Evolutionary conservation across 2,113 vertebrate species (phyloP), one percentile per base, ranked within the genome.

Genomic region (Oenanthe melanoleuca): DNA sequence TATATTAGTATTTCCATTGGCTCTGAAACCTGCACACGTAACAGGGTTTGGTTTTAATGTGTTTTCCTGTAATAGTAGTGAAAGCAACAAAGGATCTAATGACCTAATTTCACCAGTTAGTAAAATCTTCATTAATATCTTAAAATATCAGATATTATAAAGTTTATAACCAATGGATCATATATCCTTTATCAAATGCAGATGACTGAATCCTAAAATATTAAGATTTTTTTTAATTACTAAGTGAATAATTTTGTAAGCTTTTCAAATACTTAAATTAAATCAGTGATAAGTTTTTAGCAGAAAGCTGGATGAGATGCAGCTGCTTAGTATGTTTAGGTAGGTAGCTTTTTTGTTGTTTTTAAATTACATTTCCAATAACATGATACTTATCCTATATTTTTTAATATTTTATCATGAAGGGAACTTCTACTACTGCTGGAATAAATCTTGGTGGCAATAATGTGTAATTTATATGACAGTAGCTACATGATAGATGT

Each of bases 401-500:
- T 77, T 85, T 92, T 59, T 15, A 34, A 59, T 66, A 73, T 38
- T 77, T 70, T 37, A 21, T 55, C 44, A 61, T 44, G 44, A 95
- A 40, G 25, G 33, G 26, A 93, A 85, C 55, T 69, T 85, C 29
- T 49, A 88, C 20, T 67, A 42, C 28, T 82, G 38, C 33, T 80
- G 71, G 24, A 77, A 79, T 80, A 92, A 93, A 88, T 93, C 79
- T 83, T 64, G 59, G 37, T 44, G 64, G 92, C 92, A 88, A 67
- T 89, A 84, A 91, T 71, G 52, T 90, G 67, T 83, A 94, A 93
- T 96, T 94, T 83, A 86, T 96, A 83, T 84, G 92, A 93, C 88
- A 95, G 87, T 78, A 93, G 82, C 82, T 93, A 74, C n/a, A 80
- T 86, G 92, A 96, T 93, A 88, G 52, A 96, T 96, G 90, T 88